phyloP scores from a whole-genome alignment of 2,113 vertebrate genomes.

The Galemys pyrenaicus region DNA sequence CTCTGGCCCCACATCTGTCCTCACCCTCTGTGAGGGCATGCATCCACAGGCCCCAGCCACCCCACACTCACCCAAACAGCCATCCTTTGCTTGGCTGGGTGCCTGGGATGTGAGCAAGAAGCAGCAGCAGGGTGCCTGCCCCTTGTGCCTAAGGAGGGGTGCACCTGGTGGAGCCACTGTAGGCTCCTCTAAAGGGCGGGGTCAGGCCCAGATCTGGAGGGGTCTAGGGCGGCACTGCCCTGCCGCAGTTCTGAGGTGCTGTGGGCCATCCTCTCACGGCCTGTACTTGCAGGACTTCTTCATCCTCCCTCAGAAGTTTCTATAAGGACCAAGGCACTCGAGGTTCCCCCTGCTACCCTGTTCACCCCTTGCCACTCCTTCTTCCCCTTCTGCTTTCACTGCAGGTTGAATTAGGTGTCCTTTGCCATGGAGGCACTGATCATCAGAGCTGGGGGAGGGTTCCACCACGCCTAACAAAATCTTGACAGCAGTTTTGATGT shows the following conservation, averaged over 20 bases:
- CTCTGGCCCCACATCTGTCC: neutral
- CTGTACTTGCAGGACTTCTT: neutral
- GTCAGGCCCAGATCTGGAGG: neutral
- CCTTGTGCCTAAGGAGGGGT: too few species aligned
- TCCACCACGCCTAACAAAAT: slow-evolving; percentile 33
- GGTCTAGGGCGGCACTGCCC: neutral
- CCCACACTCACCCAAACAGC: neutral
- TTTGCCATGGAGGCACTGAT: neutral
- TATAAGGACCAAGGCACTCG: neutral
- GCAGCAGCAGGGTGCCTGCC: neutral
- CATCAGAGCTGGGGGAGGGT: neutral
- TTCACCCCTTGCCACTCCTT: neutral
- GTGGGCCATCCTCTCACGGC: neutral
- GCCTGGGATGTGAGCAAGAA: neutral
- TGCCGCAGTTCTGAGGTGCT: neutral
- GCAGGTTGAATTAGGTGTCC: neutral
- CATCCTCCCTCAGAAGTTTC: neutral
- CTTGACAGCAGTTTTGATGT: neutral
- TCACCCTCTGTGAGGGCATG: neutral
- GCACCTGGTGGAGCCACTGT: neutral
- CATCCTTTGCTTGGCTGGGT: neutral
- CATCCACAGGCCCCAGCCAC: too few species aligned
- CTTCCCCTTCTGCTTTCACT: neutral
- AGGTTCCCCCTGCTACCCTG: rapidly evolving
- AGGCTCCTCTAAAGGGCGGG: neutral